A percentile compares a stretch with the other conserved stretches of the same genome.
Conservation (phyloP, 2,797 vertebrate genomes). For the Novumbra hubbsi region DNA sequence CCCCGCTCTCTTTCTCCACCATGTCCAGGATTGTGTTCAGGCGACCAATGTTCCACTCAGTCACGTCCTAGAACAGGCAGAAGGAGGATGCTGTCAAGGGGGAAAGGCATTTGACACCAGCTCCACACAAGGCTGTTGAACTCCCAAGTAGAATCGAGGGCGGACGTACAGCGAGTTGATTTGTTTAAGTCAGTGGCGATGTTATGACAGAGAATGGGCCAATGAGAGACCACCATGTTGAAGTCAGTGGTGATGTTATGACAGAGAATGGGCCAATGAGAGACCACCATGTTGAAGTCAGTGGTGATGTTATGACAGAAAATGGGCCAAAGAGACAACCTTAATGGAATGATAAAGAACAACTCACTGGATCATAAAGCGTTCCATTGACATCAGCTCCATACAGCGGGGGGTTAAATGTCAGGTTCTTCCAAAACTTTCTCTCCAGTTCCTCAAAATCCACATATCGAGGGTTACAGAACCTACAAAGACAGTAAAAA, state of each 20-base stretch:
- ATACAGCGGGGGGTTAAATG: constrained; percentile 92
- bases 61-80: constrained; percentile 75
- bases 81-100: neutral
- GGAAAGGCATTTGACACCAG: neutral
- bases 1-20: constrained; percentile 89
- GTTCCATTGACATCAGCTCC: constrained; percentile 94
- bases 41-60: constrained; percentile 90
- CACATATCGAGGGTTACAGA: constrained; percentile 85
- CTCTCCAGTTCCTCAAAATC: constrained; percentile 95
- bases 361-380: constrained; percentile 87
- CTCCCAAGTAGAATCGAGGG: neutral
- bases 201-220: too few species aligned
- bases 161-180: neutral
- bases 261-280: too few species aligned
- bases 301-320: neutral
- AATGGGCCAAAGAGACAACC: neutral
- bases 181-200: too few species aligned
- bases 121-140: neutral
- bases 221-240: too few species aligned
- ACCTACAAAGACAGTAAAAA: constrained; percentile 69
- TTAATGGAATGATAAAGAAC: neutral
- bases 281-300: neutral
- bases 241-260: too few species aligned
- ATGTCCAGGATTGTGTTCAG: constrained; percentile 92
- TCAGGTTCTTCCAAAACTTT: constrained; percentile 98